phyloP scores from a whole-genome alignment of 2,113 vertebrate species.

The Syngnathoides biaculeatus region DNA sequence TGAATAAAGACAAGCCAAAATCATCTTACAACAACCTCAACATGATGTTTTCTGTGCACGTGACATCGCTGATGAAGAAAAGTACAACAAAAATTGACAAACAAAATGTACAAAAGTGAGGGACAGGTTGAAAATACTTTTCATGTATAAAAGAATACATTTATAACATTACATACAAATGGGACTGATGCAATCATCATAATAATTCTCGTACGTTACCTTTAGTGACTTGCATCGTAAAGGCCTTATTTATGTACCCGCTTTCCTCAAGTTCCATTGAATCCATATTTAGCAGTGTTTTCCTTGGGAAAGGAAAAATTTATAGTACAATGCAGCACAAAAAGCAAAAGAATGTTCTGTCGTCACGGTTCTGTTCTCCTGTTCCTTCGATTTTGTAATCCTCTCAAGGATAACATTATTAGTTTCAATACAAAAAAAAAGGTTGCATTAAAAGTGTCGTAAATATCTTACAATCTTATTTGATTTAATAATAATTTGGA shows the following conservation, averaged over 20 bases:
- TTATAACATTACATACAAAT: not conserved
- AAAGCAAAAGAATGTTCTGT: not conserved
- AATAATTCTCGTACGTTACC: slow-evolving; percentile 20
- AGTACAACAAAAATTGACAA: not conserved
- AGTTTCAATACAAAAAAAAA: too few species aligned
- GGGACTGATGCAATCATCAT: not conserved
- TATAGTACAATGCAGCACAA: not conserved
- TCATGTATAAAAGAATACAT: not conserved
- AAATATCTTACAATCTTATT: too few species aligned
- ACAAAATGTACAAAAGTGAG: not conserved
- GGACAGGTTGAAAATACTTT: not conserved
- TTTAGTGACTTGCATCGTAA: not conserved
- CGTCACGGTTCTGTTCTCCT: not conserved
- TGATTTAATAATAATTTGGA: too few species aligned
- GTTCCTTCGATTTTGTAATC: too few species aligned
- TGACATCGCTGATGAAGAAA: not conserved
- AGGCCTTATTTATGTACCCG: not conserved
- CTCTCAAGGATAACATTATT: too few species aligned
- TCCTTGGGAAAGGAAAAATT: slow-evolving; percentile 2
- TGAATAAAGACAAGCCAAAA: not conserved
- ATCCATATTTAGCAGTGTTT: slow-evolving; percentile 28
- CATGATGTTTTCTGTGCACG: not conserved
- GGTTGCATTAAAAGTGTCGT: too few species aligned
- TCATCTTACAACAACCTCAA: not conserved
- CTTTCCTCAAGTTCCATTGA: slow-evolving; percentile 38